A percentile compares a stretch with the other conserved stretches of the same genome.
phyloP scores from a whole-genome alignment of 1,140 invertebrate species.

The Dendrolimus kikuchii region DNA sequence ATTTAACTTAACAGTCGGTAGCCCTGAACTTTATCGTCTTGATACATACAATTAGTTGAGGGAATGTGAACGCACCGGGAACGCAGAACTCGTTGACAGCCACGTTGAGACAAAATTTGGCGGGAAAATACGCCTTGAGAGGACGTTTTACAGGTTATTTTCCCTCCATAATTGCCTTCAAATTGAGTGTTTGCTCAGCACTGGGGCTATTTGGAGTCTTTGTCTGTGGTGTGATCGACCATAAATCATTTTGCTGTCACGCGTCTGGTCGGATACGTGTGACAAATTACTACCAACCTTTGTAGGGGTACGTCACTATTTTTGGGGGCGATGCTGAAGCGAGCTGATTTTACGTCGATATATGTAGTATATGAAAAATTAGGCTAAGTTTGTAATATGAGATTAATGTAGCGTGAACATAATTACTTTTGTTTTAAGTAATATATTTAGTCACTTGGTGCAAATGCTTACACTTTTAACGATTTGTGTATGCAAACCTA shows the following conservation, averaged over 20 bases:
- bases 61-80: constrained; percentile 46
- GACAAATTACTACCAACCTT: constrained; percentile 58
- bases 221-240: constrained; percentile 38
- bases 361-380: too few relatives aligned
- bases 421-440: too few relatives aligned
- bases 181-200: constrained; percentile 59
- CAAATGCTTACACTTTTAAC: too few relatives aligned
- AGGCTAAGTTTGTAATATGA: too few relatives aligned
- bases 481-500: too few relatives aligned
- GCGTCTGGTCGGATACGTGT: constrained; percentile 47
- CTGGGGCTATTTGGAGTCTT: constrained; percentile 59
- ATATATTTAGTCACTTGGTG: too few relatives aligned
- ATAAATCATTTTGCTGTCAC: constrained; percentile 63
- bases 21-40: too few relatives aligned
- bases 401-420: too few relatives aligned
- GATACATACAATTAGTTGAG: constrained; percentile 46
- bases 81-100: constrained; percentile 29
- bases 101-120: constrained; percentile 36
- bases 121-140: constrained; percentile 42
- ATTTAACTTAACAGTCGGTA: too few relatives aligned
- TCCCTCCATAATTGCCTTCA: constrained; percentile 41
- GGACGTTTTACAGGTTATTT: constrained; percentile 41
- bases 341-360: not conserved
- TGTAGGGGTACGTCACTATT: constrained; percentile 22
- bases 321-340: constrained; percentile 7